Conservation (phyloP, 2,888 invertebrate genomes). For the Ceramica pisi region DNA sequence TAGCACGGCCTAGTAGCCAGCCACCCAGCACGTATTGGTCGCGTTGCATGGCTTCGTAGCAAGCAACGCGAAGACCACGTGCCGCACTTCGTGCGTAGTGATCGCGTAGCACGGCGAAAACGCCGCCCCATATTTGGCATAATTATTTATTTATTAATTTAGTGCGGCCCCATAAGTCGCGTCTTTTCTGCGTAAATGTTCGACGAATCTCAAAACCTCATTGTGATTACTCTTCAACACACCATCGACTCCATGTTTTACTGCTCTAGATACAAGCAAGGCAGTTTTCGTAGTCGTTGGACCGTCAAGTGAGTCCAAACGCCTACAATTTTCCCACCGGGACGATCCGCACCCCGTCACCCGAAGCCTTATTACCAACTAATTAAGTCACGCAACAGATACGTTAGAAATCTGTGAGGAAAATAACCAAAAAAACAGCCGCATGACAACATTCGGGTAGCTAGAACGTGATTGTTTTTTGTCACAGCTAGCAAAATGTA, state of each 20-base stretch:
- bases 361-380: constrained; percentile 81
- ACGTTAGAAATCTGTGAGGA: constrained; percentile 62
- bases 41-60: neutral
- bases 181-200: neutral
- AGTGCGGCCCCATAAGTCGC: too few species aligned
- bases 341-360: constrained; percentile 74
- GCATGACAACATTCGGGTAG: constrained; percentile 30
- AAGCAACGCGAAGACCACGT: neutral
- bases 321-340: constrained; percentile 86
- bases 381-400: constrained; percentile 74
- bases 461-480: constrained; percentile 46
- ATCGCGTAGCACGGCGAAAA: neutral
- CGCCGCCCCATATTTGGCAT: too few species aligned
- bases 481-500: constrained; percentile 10
- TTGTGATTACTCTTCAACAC: neutral
- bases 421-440: constrained; percentile 49
- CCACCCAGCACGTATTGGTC: too few species aligned
- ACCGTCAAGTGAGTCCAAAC: constrained; percentile 86
- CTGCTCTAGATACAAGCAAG: constrained; percentile 68
- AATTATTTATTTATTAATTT: too few species aligned
- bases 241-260: constrained; percentile 69
- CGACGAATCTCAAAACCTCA: neutral
- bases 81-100: neutral
- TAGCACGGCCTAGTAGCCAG: neutral
- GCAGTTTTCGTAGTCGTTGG: constrained; percentile 86